Evolutionary conservation across 2,888 invertebrate species (phyloP), one percentile per base, ranked within the genome.

Genomic region (Drosophila buzzatii): DNA sequence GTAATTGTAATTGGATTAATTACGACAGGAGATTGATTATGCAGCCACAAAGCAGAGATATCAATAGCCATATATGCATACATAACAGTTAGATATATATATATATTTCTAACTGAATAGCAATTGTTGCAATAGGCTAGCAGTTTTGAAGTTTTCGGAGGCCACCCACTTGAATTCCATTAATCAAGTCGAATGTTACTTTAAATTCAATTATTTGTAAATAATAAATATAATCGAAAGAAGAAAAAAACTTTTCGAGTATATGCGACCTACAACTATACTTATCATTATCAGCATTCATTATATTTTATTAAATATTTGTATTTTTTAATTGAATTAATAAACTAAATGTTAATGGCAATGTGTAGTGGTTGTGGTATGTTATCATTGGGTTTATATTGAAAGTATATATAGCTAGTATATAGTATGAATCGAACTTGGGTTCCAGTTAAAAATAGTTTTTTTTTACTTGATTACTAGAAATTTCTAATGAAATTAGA

Each of bases 1-100:
- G 31, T 51, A 71, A 90, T 70, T 85, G 64, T 70, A 76, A 74
- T 73, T 74, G 75, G 58, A 79, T 84, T 84, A 79, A 88, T 89
- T 79, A 69, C 12, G n/a, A 10, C 12, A 42, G 68, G 39, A 78
- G 70, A 82, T 73, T 68, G 75, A 71, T 74, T 60, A 58, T 55
- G 51, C 18, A 27, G 41, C 23, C 27, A 52, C 47, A 23, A 33
- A 52, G 37, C 39, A 44, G 51, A 61, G 31, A 8, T 35, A 56
- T 57, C 41, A 47, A 58, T 57, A 39, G n/a, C 1, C 16, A 37
- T 35, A 33, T 44, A 41, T 20, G 20, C 12, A 10, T 20, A 44
- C 12, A 10, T 14, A 31, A 35, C 12, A 35, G 3, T 12, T 35
- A 35, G 0, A 37, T 37, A 14, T 37, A 37, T 37, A 37, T 14